Conservation (phyloP, 2,113 vertebrate species). For the Phalacrocorax carbo region DNA sequence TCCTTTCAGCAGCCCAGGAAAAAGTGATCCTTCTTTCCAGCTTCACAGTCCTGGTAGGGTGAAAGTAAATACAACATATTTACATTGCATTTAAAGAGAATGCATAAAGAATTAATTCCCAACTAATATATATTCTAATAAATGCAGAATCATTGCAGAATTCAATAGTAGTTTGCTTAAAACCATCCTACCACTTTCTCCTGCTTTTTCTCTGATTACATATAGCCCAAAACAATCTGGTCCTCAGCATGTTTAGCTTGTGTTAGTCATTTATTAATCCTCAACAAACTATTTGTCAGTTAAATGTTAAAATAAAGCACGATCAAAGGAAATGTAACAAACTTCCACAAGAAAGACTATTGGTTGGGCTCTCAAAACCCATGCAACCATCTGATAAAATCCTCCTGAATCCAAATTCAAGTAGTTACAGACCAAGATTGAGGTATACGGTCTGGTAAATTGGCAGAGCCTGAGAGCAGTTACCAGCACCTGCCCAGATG, state of each 20-base stretch:
- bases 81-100: neutral
- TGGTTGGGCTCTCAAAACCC: neutral
- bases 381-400: constrained; percentile 12
- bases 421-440: neutral
- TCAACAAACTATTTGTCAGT: neutral
- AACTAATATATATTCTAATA: neutral
- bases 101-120: neutral
- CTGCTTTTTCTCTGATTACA: neutral
- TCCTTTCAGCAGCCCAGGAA: neutral
- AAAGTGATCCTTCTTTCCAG: neutral
- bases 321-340: neutral
- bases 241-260: neutral
- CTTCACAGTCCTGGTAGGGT: no score
- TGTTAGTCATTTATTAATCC: constrained; percentile 35
- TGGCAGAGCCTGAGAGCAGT: constrained; percentile 52
- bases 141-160: neutral
- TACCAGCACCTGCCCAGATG: constrained; percentile 63
- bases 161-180: neutral
- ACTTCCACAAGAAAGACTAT: neutral
- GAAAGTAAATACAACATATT: neutral
- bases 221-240: neutral
- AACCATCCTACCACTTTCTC: neutral
- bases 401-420: constrained; percentile 2
- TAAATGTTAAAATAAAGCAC: constrained; percentile 20
- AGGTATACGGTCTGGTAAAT: constrained; percentile 40